Evolutionary conservation across 2,888 invertebrate genomes (phyloP).

Genomic region (Panopea generosa): DNA sequence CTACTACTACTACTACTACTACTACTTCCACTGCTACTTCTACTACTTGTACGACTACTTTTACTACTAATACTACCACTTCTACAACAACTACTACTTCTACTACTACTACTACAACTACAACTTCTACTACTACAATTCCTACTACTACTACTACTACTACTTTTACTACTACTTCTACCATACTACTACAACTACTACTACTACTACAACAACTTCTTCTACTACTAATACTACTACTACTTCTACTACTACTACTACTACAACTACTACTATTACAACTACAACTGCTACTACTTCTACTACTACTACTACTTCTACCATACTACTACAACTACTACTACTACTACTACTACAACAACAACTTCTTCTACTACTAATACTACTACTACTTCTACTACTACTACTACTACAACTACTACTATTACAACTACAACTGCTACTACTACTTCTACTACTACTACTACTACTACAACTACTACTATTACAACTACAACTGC

Average conservation of each 20-base stretch:
- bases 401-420: too few species aligned
- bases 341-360: too few species aligned
- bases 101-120: constrained; percentile 44
- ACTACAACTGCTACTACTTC: neutral
- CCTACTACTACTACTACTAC: constrained; percentile 38
- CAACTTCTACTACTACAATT: constrained; percentile 15
- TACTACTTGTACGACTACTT: constrained; percentile 28
- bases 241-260: too few species aligned
- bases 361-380: too few species aligned
- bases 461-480: too few species aligned
- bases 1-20: constrained; percentile 17
- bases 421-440: too few species aligned
- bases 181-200: constrained; percentile 31
- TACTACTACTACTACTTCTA: constrained; percentile 19
- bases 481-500: too few species aligned
- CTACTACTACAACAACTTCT: constrained; percentile 34
- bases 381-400: too few species aligned
- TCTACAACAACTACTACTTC: constrained; percentile 27
- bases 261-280: too few species aligned
- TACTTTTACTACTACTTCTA: constrained; percentile 35
- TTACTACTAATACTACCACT: constrained; percentile 24
- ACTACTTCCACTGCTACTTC: constrained; percentile 19
- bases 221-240: too few species aligned
- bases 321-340: too few species aligned
- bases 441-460: too few species aligned